Conservation (phyloP, 2,113 vertebrate species). For the Perca fluviatilis region DNA sequence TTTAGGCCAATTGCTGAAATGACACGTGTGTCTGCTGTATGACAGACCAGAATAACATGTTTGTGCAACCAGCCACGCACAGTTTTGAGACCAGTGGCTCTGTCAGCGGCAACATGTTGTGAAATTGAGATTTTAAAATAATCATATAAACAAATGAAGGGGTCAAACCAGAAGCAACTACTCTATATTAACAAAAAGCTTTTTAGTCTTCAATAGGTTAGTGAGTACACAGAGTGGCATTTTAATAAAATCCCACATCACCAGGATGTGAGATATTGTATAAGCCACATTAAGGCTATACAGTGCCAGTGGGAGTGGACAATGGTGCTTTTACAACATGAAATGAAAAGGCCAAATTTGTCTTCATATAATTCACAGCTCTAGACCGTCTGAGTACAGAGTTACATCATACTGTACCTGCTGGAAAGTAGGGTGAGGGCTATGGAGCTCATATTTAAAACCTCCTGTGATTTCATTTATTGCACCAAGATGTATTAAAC, state of each 20-base stretch:
- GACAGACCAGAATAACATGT: background rate
- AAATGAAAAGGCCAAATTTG: conserved; percentile 63
- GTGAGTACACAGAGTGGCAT: conserved; percentile 37
- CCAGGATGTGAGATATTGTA: conserved; percentile 52
- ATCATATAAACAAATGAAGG: conserved; percentile 2
- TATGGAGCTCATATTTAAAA: conserved; percentile 63
- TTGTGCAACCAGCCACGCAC: background rate
- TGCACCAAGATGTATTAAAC: conserved; percentile 59
- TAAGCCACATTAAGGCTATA: conserved; percentile 32
- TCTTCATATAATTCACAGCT: conserved; percentile 58
- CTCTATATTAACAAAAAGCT: conserved; percentile 33
- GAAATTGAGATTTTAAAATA: conserved; percentile 25
- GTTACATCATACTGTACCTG: conserved; percentile 61
- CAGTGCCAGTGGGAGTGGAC: conserved; percentile 51
- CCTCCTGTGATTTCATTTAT: conserved; percentile 73
- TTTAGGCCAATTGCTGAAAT: background rate
- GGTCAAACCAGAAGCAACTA: conserved; percentile 17
- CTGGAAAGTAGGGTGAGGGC: conserved; percentile 21
- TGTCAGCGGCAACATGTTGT: conserved; percentile 6
- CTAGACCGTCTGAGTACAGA: conserved; percentile 33
- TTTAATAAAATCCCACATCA: conserved; percentile 37
- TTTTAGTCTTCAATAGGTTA: conserved; percentile 38
- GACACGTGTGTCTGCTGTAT: background rate
- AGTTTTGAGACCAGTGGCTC: background rate
- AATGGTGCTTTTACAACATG: conserved; percentile 57